phyloP scores from a whole-genome alignment of 2,888 invertebrate species.

The Eupithecia dodoneata region DNA sequence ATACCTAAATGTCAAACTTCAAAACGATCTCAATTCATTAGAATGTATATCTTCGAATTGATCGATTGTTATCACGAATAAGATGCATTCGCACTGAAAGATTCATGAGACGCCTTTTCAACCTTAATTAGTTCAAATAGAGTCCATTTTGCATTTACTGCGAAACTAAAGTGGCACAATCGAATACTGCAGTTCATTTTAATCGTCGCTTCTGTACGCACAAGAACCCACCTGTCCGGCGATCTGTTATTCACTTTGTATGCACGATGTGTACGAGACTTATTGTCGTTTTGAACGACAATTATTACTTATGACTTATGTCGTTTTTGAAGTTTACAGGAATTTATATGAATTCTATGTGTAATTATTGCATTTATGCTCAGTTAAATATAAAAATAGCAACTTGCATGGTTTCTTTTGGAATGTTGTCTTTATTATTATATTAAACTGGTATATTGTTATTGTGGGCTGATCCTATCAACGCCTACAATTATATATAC shows the following conservation, averaged over 20 bases:
- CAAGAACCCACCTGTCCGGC: conserved; percentile 73
- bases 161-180: conserved; percentile 9
- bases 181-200: conserved; percentile 66
- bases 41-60: not conserved
- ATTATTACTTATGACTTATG: conserved; percentile 16
- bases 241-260: conserved; percentile 69
- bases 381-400: not conserved
- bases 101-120: not conserved
- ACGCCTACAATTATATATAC: not conserved
- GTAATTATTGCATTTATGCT: not conserved
- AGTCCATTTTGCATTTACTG: conserved; percentile 17
- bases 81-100: conserved; percentile 1
- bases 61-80: conserved; percentile 10
- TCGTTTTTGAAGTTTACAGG: conserved; percentile 6
- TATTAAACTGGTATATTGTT: not conserved
- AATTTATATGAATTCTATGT: conserved; percentile 6
- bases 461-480: not conserved
- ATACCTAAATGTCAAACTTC: conserved; percentile 7
- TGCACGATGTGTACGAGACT: conserved; percentile 44
- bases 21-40: conserved; percentile 5
- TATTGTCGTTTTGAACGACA: conserved; percentile 23
- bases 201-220: conserved; percentile 72
- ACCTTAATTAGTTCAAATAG: conserved; percentile 33
- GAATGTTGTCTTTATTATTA: not conserved
- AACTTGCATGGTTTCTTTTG: not conserved